Base-by-base conservation (phyloP, 2,888 invertebrate species). In the Noctua janthe region DNA sequence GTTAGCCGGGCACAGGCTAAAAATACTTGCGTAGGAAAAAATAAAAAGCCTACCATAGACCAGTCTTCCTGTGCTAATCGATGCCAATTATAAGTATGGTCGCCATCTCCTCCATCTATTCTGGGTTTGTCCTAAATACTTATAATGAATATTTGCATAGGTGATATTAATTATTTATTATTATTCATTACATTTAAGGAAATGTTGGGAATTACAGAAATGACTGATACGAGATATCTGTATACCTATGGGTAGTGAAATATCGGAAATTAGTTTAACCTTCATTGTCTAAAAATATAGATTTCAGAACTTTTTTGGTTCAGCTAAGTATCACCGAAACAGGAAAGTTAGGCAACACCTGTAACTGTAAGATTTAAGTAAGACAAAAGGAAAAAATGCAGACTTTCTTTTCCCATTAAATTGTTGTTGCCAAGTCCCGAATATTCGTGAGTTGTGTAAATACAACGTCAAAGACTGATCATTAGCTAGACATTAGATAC, bases 1-100 rank as follows among this genome's bases (percentile, higher is more conserved):
- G 77, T 80, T 71, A 79, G 85, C 90, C 88, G 89, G 89, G 87
- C 87, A 88, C 85, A 83, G 82, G 91, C 93, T 93, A 94, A 93
- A 94, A 94, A 94, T 94, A 93, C 83, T 85, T 84, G 86, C 88
- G 88, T 90, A 89, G 90, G 92, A 93, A 92, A 92, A 94, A 95
- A 91, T 90, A 91, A 89, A 92, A 93, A 92, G 74, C 74, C 23
- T 5, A 20, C 81, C 83, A 82, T 84, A 90, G 89, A 90, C 95
- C 94, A 94, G 95, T 95, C 95, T 96, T 96, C 96, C 96, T 95
- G 95, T 95, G 96, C 95, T 96, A 96, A 96, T 96, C 96, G 96
- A 94, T 94, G 94, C 94, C 95, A 96, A 96, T 96, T 96, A 96
- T 94, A 92, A 88, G 90, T 92, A 92, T 74, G 77, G 75, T 83